Percentiles rank a stretch among this genome's conserved stretches.
phyloP scores from a whole-genome alignment of 2,797 vertebrate genomes.

The Aplochiton taeniatus region DNA sequence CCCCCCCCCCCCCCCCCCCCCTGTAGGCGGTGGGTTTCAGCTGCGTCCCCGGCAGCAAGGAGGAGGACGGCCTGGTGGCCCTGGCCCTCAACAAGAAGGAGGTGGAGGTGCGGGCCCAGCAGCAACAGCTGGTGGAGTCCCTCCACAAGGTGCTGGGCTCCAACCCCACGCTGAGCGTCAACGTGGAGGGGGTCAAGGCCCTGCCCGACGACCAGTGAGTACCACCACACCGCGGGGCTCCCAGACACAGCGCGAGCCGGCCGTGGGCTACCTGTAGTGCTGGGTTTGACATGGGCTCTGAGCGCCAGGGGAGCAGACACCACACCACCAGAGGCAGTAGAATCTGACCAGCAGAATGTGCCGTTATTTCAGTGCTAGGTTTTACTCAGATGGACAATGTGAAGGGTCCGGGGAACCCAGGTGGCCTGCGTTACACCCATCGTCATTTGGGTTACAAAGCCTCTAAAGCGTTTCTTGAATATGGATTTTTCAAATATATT shows the following conservation, averaged over 20 bases:
- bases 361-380: too few species aligned
- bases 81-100: slow-evolving; percentile 92
- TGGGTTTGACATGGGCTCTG: too few species aligned
- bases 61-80: slow-evolving; percentile 92
- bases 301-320: too few species aligned
- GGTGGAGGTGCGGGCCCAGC: slow-evolving; percentile 86
- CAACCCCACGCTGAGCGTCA: slow-evolving; percentile 89
- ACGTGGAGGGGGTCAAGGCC: slow-evolving; percentile 91
- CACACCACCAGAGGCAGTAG: too few species aligned
- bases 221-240: not conserved
- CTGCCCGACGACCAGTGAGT: slow-evolving; percentile 93
- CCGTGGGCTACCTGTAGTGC: too few species aligned
- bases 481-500: too few species aligned
- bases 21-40: slow-evolving; percentile 91
- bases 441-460: too few species aligned
- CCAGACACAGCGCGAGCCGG: not conserved
- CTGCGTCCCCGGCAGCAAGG: slow-evolving; percentile 90
- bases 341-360: too few species aligned
- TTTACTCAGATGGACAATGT: too few species aligned
- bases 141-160: slow-evolving; percentile 91
- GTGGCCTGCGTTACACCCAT: too few species aligned
- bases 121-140: slow-evolving; percentile 93
- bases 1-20: not conserved
- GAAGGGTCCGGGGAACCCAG: too few species aligned
- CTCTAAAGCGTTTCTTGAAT: too few species aligned